Evolutionary conservation across 2,888 invertebrate species (phyloP), one percentile per base, ranked within the genome.

Genomic region (Ophonus ardosiacus): DNA sequence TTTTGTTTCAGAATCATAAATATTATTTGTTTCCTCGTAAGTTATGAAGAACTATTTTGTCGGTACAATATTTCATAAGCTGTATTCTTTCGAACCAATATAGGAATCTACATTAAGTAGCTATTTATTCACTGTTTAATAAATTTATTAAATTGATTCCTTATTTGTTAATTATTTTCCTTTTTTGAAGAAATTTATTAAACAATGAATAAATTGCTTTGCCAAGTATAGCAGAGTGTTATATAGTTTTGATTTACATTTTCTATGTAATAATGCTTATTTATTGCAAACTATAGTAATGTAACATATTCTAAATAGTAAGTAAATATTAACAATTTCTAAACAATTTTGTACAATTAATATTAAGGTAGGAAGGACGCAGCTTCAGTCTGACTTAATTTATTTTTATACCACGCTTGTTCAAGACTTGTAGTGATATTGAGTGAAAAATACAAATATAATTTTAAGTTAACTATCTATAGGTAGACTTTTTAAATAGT

Each of bases 401-500:
- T 74, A 76, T 83, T 74, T 83, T 74, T 74, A 21, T 83, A 76
- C 83, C 83, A 61, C 40, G 83, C 57, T 83, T 83, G 51, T 74
- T 74, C 74, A 59, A 80, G 43, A 59, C 38, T 80, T n/a, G 61
- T 59, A 63, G 80, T 63, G 80, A 63, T 59, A 63, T 80, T 40
- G 63, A 61, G 61, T 63, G 61, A 17, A 81, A 65, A 65, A 65
- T 63, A 81, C 63, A 81, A 63, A 51, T 43, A 43, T 81, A 68
- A 68, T 17, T 68, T 56, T 81, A 68, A 51, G 65, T 43, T 68
- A 21, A 68, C 81, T 38, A 61, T 63, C 24, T n/a, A 18, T 43
- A 63, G 43, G 80, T 21, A 59, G 63, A 61, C 40, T 81, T 81
- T 81, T 65, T 65, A 63, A 61, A 63, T 81, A 65, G 65, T 76